Evolutionary conservation across 2,888 invertebrate species (phyloP).

Genomic region (Agonum fuliginosum): DNA sequence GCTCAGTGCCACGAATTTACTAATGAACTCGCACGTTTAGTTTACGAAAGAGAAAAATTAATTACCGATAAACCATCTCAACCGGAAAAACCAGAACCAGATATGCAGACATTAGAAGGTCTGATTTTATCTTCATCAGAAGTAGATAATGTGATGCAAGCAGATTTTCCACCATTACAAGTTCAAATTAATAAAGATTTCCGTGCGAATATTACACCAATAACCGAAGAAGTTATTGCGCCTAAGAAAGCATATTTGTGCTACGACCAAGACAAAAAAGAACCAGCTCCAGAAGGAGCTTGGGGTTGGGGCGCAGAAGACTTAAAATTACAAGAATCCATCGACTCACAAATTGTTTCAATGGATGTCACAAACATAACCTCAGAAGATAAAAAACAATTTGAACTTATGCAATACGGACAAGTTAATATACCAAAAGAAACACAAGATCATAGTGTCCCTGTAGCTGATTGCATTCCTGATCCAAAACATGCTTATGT

Average conservation of each 20-base stretch:
- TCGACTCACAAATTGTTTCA: conserved; percentile 61
- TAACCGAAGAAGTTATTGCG: conserved; percentile 72
- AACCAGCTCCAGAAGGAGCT: neutral
- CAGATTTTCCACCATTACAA: conserved; percentile 60
- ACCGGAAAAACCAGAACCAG: conserved; percentile 4
- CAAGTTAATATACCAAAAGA: conserved; percentile 53
- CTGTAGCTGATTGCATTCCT: conserved; percentile 65
- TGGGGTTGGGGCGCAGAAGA: conserved; percentile 53
- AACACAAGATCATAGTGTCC: conserved; percentile 44
- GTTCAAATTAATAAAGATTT: conserved; percentile 35
- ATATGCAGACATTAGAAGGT: conserved; percentile 57
- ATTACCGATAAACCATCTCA: conserved; percentile 49
- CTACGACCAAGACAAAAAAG: conserved; percentile 35
- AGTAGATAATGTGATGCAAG: conserved; percentile 41
- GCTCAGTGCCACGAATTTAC: conserved; percentile 69
- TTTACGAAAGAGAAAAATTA: conserved; percentile 66
- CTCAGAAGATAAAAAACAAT: conserved; percentile 49
- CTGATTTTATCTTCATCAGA: conserved; percentile 60
- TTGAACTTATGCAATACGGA: conserved; percentile 61
- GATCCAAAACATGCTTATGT: conserved; percentile 68
- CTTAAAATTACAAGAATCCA: conserved; percentile 16
- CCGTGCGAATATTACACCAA: conserved; percentile 64
- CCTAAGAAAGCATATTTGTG: conserved; percentile 77
- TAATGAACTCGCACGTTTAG: conserved; percentile 68
- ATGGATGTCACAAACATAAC: conserved; percentile 57